Conservation (phyloP, 2,113 vertebrate genomes). For the Rhineura floridana region DNA sequence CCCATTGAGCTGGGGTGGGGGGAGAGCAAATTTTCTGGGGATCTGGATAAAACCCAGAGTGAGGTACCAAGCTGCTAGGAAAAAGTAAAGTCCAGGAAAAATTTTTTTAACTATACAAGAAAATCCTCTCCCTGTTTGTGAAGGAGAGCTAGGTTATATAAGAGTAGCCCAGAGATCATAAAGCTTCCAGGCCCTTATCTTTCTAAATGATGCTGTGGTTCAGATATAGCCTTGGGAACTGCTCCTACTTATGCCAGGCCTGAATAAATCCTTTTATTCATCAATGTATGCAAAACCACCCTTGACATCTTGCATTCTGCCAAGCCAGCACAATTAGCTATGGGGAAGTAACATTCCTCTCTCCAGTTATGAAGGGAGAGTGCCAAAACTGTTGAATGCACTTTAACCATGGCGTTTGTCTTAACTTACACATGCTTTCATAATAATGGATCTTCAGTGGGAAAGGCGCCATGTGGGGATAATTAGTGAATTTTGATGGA, state of each 20-base stretch:
- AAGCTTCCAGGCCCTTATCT: neutral
- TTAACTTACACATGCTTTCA: neutral
- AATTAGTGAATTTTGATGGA: neutral
- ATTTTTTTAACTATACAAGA: neutral
- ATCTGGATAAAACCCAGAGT: neutral
- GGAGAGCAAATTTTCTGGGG: neutral
- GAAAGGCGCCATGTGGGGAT: constrained; percentile 6
- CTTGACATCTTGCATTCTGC: constrained; percentile 15
- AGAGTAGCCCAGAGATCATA: neutral
- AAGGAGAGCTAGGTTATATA: neutral
- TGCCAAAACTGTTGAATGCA: neutral
- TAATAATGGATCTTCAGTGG: constrained; percentile 9
- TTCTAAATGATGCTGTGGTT: neutral
- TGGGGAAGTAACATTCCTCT: constrained; percentile 10
- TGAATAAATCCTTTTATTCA: constrained; percentile 16
- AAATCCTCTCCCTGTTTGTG: neutral
- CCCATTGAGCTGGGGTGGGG: neutral
- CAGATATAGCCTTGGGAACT: neutral
- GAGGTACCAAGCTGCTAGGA: neutral
- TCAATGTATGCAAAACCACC: neutral
- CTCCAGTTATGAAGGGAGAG: neutral
- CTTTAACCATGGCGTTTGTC: neutral
- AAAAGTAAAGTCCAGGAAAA: neutral
- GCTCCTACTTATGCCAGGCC: neutral
- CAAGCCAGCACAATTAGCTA: constrained; percentile 4